Conservation (phyloP, 1,140 invertebrate species). For the Chelonus insularis region DNA sequence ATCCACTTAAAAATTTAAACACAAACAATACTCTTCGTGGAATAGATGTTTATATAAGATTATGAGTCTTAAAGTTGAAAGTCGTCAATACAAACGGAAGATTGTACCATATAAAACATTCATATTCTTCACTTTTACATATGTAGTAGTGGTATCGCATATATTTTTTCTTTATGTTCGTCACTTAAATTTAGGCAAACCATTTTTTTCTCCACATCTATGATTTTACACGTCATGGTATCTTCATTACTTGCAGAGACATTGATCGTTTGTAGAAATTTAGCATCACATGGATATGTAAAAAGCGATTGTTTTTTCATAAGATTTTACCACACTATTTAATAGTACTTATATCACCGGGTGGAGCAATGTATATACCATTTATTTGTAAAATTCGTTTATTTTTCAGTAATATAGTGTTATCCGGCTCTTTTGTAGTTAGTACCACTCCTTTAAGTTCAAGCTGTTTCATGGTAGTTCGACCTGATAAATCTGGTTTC, state of each 20-base stretch:
- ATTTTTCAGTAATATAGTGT: slow-evolving; percentile 8
- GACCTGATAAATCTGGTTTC: too few relatives aligned
- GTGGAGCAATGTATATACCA: slow-evolving; percentile 6
- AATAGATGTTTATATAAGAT: too few relatives aligned
- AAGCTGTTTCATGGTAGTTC: neutral
- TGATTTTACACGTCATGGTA: neutral
- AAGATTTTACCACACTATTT: neutral
- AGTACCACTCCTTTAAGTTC: neutral
- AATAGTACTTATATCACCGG: neutral
- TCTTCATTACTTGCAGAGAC: neutral
- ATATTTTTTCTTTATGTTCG: slow-evolving; percentile 1
- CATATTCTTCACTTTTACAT: neutral
- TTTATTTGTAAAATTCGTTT: neutral
- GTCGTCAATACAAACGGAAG: neutral
- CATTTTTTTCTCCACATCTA: slow-evolving; percentile 6
- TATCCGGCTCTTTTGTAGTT: slow-evolving; percentile 10
- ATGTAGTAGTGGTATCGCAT: slow-evolving; percentile 13
- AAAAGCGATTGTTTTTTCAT: neutral
- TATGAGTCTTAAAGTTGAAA: neutral
- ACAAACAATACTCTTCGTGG: too few relatives aligned
- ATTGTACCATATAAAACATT: neutral
- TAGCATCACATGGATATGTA: slow-evolving; percentile 7
- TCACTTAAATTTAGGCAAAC: neutral
- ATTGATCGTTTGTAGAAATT: neutral
- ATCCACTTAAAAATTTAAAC: too few relatives aligned